Base-by-base conservation (phyloP, 53 echinoderm and acorn worm species). In the Mesocentrotus franciscanus region DNA sequence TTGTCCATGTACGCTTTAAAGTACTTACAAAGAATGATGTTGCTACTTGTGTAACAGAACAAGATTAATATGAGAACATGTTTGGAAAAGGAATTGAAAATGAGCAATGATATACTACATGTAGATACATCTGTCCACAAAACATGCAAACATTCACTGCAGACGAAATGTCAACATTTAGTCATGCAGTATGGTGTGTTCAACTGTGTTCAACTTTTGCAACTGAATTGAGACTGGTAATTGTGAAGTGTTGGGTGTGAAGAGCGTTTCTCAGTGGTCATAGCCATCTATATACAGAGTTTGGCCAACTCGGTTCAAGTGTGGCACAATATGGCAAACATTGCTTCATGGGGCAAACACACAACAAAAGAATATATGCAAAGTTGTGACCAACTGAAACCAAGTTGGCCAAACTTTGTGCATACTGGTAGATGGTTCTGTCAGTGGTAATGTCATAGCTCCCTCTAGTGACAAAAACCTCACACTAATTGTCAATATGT, bases 61-160 rank as follows among this genome's bases (percentile, higher is more conserved):
- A 32, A 32, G 32, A 30, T 74, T 8, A 8, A 74, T 62, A 16
- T 30, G 30, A 74, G 30, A 32, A 74, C 29, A 74, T 74, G 74
- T 74, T 62, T 10, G 29, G 74, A 30, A 18, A 74, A 74, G 10
- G 29, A 29, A 14, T 12, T 74, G 29, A 74, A 81, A 36, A 42
- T 81, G 81, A 81, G 81, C 13, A 32, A 8, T 30, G 30, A 33
- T 39, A 30, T 11, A 49, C n/a, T n/a, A n/a, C n/a, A n/a, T n/a
- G 39, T 16, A 81, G 15, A 85, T 85, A 57, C 85, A 78, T 56
- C 24, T 42, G 24, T 85, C 57, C 85, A 78, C 18, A 42, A 20
- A 55, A 87, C 87, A 87, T 87, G 87, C 87, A 87, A 87, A 11
- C 59, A 87, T 24, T 58, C 85, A 85, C 58, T 58, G 85, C 85